phyloP scores from a whole-genome alignment of 2,888 invertebrate genomes.

The Caenorhabditis afra region DNA sequence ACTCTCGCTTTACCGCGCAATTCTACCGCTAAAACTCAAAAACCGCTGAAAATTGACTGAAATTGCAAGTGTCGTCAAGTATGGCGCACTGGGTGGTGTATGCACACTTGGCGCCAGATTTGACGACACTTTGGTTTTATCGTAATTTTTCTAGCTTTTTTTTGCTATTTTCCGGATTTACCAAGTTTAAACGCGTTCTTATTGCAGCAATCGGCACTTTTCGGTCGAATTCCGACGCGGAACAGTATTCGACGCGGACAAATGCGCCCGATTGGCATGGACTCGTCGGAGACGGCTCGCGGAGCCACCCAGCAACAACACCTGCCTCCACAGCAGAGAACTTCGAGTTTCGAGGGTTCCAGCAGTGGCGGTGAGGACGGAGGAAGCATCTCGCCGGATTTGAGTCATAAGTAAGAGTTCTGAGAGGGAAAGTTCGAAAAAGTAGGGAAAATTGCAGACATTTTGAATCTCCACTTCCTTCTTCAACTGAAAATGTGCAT shows the following conservation, averaged over 20 bases:
- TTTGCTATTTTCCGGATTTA: not conserved
- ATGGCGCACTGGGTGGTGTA: too few relatives aligned
- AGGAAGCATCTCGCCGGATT: constrained; percentile 49
- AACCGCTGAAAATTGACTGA: too few relatives aligned
- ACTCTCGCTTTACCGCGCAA: too few relatives aligned
- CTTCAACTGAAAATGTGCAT: constrained; percentile 51
- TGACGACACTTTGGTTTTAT: not conserved
- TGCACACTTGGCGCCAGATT: too few relatives aligned
- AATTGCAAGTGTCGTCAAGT: too few relatives aligned
- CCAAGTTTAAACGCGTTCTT: not conserved
- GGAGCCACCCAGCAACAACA: constrained; percentile 3
- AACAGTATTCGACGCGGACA: constrained; percentile 34
- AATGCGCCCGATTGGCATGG: constrained; percentile 45
- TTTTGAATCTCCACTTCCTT: constrained; percentile 37
- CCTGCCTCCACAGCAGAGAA: constrained; percentile 8
- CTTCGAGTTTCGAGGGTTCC: constrained; percentile 41
- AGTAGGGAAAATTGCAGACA: too few relatives aligned
- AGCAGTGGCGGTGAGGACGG: constrained; percentile 42
- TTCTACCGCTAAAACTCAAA: too few relatives aligned
- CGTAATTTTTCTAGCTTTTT: not conserved
- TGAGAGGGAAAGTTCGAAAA: too few relatives aligned
- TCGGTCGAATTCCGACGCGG: constrained; percentile 45
- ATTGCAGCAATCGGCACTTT: constrained; percentile 59
- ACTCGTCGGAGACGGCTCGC: constrained; percentile 29
- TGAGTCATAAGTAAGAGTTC: constrained; percentile 54